phyloP scores from a whole-genome alignment of 2,113 vertebrate species.

The Erythrocercus mccallii region DNA sequence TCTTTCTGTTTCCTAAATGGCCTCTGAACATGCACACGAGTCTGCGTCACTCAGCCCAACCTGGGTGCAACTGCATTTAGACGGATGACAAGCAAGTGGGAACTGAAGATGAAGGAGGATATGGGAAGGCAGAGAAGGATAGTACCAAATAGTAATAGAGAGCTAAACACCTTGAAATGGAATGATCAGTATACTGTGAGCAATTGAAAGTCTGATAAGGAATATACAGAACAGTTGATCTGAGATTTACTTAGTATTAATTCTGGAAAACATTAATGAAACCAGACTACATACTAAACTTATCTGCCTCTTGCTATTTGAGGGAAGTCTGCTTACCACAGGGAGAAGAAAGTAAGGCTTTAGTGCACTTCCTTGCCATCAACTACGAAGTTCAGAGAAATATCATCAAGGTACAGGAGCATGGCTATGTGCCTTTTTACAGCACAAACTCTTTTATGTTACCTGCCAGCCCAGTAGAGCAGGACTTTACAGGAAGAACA shows the following conservation, averaged over 20 bases:
- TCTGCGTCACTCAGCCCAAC: background rate
- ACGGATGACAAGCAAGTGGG: background rate
- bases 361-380: background rate
- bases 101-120: background rate
- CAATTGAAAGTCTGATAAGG: background rate
- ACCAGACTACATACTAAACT: background rate
- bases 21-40: background rate
- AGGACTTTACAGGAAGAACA: background rate
- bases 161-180: background rate
- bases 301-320: background rate
- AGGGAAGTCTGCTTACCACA: background rate
- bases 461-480: background rate
- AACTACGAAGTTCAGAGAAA: background rate
- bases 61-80: constrained; percentile 1
- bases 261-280: background rate
- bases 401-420: background rate
- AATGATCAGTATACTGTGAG: background rate
- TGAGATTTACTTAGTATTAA: background rate
- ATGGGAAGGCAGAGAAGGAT: background rate
- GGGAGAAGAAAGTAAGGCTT: background rate
- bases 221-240: background rate
- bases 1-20: background rate
- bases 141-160: background rate
- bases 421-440: background rate
- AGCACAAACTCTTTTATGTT: background rate